Evolutionary conservation across 2,888 invertebrate genomes (phyloP), one percentile per base, ranked within the genome.

Genomic region (Cloeon dipterum): DNA sequence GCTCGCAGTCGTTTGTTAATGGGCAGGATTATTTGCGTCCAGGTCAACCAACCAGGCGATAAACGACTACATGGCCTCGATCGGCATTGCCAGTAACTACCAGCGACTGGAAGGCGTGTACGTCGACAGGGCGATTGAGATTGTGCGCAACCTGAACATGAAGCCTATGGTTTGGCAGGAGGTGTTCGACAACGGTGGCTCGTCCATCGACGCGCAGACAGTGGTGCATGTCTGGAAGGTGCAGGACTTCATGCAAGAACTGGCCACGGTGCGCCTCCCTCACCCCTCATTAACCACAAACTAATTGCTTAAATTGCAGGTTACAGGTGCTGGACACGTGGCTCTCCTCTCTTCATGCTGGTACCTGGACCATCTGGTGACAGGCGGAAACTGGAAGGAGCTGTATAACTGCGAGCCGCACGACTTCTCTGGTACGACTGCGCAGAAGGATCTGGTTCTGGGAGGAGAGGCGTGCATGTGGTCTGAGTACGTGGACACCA

Each of bases 391-490:
- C 48, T 83, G 82, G 81, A 44, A 52, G 3, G 62, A 68, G 21
- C 76, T 62, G 50, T 83, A 79, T 51, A 39, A 51, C 8, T 72
- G 72, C 42, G 79, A 85, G 48, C 83, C 82, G 0, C 57, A 66
- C 2, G 52, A 60, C 39, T 66, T 70, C 47, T 49, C 56, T 14
- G 59, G 63, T 4, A 58, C 54, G 2, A 48, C 51, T 3, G 50
- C 46, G 3, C 65, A 74, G 46, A 68, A 73, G 46, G 49, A 63
- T 2, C 57, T 74, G 37, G 70, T 93, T 19, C 54, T 85, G 11
- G 91, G 93, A 1, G 91, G 91, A 1, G 89, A 89, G 54, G 82
- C 85, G 1, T 85, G 86, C 47, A 77, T 93, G 74, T 91, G 91
- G 91, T 70, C 72, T 3, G 91, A 93, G 56, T 74, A 69, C 46